Base-by-base conservation (phyloP, 2,888 invertebrate genomes). In the Lypha dubia region DNA sequence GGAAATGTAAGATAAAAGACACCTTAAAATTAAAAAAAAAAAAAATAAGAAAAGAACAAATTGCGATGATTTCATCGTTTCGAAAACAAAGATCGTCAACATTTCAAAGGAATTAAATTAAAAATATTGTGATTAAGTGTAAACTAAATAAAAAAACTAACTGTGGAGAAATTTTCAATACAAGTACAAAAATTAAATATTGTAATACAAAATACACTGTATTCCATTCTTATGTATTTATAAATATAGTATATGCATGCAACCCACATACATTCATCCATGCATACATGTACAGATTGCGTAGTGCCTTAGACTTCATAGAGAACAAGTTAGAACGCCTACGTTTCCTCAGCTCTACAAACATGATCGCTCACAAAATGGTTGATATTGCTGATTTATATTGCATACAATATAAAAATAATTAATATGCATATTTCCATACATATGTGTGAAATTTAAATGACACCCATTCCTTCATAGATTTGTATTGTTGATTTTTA, bases 251-350 rank as follows among this genome's bases (percentile, higher is more conserved):
- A 11, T 38, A 8, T 38, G 38, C 11, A 38, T 38, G 11, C 38
- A 38, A 35, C 8, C 7, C 9, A 1, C 11, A 38, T 38, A 38
- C 38, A 11, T 38, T 13, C 3, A 11, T 3, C n/a, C n/a, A 11
- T 49, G 20, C 7, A 17, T 9, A 17, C 49, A 49, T 17, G 35
- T 35, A 53, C 20, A 75, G 28, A 60, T 56, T 81, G 44, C 65
- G 17, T 65, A 56, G 58, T 60, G 35, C 49, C 49, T 15, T 20
- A 63, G 71, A 49, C 71, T 74, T 28, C 28, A 22, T 49, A 49
- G 53, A 81, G 76, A 83, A 86, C 87, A 67, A 86, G 87, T 86
- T 86, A 63, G 80, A 83, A 86, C 87, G 86, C 87, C 87, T 85
- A 87, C 87, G 76, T 70, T 70, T 70, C 68, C 56, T 44, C 32